phyloP scores from a whole-genome alignment of 2,888 invertebrate species.

The Pristionchus exspectatus region DNA sequence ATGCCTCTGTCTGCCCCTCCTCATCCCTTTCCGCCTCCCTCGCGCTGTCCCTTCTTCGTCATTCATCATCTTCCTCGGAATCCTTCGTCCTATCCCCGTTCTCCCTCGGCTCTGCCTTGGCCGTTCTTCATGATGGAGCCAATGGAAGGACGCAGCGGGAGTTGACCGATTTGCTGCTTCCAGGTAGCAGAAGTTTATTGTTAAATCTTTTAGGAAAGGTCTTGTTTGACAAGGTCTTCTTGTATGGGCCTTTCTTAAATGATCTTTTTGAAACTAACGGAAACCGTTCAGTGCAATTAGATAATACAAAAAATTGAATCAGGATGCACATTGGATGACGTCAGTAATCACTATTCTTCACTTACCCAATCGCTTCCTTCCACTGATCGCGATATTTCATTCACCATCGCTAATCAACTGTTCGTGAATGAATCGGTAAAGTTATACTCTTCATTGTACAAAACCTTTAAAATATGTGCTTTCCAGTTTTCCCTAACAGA shows the following conservation, averaged over 20 bases:
- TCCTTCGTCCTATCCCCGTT: constrained; percentile 32
- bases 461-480: not conserved
- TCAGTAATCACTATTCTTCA: not conserved
- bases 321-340: not conserved
- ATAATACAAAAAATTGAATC: not conserved
- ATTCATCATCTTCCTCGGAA: not conserved
- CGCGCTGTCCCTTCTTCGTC: constrained; percentile 14
- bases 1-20: not conserved
- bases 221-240: too few species aligned
- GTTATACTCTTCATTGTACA: not conserved
- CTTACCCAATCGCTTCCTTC: not conserved
- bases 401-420: not conserved
- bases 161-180: not conserved
- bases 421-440: not conserved
- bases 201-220: too few species aligned
- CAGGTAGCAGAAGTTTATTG: not conserved
- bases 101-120: constrained; percentile 3
- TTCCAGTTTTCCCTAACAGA: not conserved
- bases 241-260: too few species aligned
- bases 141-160: not conserved
- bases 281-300: too few species aligned
- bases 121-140: constrained; percentile 9
- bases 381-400: not conserved
- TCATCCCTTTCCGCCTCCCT: not conserved
- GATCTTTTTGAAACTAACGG: too few species aligned